Base-by-base conservation (phyloP, 1,140 invertebrate species). In the Drosophila gunungcola region DNA sequence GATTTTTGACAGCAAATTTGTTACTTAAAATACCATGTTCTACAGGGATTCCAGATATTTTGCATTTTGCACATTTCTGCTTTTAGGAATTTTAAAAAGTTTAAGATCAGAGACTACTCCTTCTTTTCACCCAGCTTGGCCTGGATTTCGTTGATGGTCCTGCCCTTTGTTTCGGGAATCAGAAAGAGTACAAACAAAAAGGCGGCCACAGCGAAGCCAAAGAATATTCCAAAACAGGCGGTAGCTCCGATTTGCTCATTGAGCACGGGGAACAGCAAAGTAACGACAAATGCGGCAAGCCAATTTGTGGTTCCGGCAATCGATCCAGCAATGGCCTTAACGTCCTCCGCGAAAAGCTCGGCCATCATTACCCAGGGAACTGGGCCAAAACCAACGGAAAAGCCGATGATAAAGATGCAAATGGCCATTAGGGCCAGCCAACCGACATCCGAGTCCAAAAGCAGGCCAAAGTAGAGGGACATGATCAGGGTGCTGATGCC, bases 351-450 rank as follows among this genome's bases (percentile, higher is more conserved):
- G 92, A 96, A 96, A 65, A 97, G 90, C 92, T 97, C 96, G 0
- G 95, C 94, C 61, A 96, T 94, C 75, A 97, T 94, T 65, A 97
- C 92, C 94, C 96, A 97, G 0, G 96, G 96, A 43, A 98, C 94
- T 0, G 96, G 96, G 0, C 97, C 97, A 75, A 96, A 96, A n/a
- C 97, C 97, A 3, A 97, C 65, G 0, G 96, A 96, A 92, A 96
- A 97, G 1, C 95, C 94, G 42, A 96, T 76, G 62, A 97, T 96
- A 90, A 96, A 98, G 2, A 96, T 60, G 49, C 96, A 95, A 1
- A 98, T 79, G 48, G 95, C 95, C 0, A 94, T 55, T 0, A 98
- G 90, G 0, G 97, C 95, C 12, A 98, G 73, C 93, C 80, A 89
- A 9, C 57, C 95, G 95, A 32, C 93, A 93, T 76, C 94, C 3